These are phyloP conservation scores for Paramormyrops hopkinsi DNA, from an alignment of 2,797 vertebrate species.

Conservation along the genomic window DNA sequence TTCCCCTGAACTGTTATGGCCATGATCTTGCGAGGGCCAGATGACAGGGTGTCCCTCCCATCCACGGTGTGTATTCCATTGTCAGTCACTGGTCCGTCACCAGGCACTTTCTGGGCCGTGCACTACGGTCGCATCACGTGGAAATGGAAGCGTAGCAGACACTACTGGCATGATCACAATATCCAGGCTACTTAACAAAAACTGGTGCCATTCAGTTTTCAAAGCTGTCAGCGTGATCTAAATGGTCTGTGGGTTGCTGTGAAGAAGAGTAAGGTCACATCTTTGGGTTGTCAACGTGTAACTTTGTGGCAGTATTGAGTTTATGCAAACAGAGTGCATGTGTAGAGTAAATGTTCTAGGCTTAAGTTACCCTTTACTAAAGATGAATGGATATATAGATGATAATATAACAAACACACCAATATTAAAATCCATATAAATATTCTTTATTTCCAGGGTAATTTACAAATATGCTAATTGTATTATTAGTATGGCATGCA, in stretches of 20 bases:
- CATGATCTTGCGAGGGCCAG: not conserved
- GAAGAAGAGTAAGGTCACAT: not conserved
- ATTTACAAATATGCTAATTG: not conserved
- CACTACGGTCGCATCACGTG: not conserved
- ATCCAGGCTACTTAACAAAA: not conserved
- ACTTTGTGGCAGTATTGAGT: not conserved
- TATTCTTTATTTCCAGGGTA: not conserved
- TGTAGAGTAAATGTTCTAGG: not conserved
- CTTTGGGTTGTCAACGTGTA: not conserved
- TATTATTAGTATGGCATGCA: not conserved
- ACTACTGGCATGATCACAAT: not conserved
- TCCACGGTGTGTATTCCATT: not conserved
- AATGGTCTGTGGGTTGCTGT: not conserved
- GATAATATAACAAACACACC: not conserved
- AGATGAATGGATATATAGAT: not conserved
- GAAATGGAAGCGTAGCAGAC: not conserved
- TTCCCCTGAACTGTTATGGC: conserved; percentile 13
- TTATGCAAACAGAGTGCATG: not conserved
- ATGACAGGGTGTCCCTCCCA: not conserved
- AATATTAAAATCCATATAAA: not conserved
- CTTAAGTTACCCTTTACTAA: not conserved
- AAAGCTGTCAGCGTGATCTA: not conserved
- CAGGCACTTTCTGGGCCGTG: not conserved
- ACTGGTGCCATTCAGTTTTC: not conserved
- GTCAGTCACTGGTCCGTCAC: not conserved